These are phyloP conservation scores for Eupithecia insigniata DNA, from an alignment of 2,888 invertebrate genomes.

Conservation along the genomic window DNA sequence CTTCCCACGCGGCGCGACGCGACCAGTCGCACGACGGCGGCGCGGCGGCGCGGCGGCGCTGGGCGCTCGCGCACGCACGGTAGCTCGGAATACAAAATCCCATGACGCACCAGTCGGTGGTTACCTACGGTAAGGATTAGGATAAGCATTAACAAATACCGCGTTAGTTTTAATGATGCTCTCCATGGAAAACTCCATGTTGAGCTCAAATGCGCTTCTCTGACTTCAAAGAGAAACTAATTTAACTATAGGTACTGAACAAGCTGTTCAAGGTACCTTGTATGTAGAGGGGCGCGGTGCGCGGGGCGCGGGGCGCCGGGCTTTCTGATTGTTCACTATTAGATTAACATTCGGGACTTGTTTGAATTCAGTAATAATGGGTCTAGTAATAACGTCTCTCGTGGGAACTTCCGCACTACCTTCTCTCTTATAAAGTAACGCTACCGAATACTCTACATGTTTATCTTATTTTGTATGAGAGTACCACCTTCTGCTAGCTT, in stretches of 20 bases:
- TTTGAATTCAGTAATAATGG: slow-evolving; percentile 26
- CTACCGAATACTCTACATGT: no score
- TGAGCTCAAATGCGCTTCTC: not conserved
- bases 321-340: no score
- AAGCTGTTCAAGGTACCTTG: no score
- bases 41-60: slow-evolving; percentile 2
- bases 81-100: slow-evolving; percentile 58
- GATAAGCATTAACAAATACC: slow-evolving; percentile 18
- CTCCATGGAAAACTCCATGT: not conserved
- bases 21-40: not conserved
- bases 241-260: no score
- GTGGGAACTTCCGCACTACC: slow-evolving; percentile 35
- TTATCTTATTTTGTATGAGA: no score
- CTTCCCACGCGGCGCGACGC: slow-evolving; percentile 44
- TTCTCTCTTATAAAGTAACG: not conserved
- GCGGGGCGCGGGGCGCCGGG: no score
- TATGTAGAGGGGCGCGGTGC: not conserved
- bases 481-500: no score
- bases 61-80: no score
- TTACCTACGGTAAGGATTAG: slow-evolving; percentile 3
- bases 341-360: slow-evolving; percentile 34
- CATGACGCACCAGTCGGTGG: slow-evolving; percentile 62
- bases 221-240: not conserved
- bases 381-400: slow-evolving; percentile 17
- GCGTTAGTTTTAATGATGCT: not conserved